phyloP scores from a whole-genome alignment of 2,797 vertebrate genomes.

The Pachyuromys duprasi region DNA sequence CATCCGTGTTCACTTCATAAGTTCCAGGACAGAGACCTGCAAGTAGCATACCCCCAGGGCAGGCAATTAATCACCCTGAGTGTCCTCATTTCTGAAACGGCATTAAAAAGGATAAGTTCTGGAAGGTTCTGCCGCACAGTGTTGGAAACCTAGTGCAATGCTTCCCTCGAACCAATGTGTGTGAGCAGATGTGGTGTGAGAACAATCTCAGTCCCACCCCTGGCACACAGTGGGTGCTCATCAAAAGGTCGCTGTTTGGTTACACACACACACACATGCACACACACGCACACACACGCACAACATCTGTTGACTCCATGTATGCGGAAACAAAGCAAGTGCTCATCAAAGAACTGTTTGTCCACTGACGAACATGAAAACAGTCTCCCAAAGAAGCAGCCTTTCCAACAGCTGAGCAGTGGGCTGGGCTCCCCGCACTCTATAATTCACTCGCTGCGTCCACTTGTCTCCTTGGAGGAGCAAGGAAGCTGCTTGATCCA shows the following conservation, averaged over 20 bases:
- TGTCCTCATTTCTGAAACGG: not conserved
- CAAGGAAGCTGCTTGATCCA: rapidly evolving
- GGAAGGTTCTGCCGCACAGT: not conserved
- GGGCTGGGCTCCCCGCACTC: not conserved
- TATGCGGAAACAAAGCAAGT: not conserved
- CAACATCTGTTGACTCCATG: not conserved
- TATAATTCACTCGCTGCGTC: not conserved
- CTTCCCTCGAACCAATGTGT: not conserved
- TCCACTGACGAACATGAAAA: not conserved
- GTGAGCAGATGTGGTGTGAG: not conserved
- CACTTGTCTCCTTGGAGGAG: not conserved
- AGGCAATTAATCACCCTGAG: not conserved
- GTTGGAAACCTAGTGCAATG: not conserved
- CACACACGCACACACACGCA: not conserved
- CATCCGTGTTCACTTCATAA: not conserved
- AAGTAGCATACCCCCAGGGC: too few relatives aligned
- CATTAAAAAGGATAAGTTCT: not conserved
- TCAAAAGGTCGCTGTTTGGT: not conserved
- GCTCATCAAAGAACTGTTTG: not conserved
- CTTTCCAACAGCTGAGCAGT: not conserved
- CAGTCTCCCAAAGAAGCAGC: not conserved
- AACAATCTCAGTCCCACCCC: not conserved
- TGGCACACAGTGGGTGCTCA: not conserved
- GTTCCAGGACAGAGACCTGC: not conserved
- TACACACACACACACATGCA: not conserved